Evolutionary conservation across 2,888 invertebrate genomes (phyloP).

Genomic region (Nymphalis c-album): DNA sequence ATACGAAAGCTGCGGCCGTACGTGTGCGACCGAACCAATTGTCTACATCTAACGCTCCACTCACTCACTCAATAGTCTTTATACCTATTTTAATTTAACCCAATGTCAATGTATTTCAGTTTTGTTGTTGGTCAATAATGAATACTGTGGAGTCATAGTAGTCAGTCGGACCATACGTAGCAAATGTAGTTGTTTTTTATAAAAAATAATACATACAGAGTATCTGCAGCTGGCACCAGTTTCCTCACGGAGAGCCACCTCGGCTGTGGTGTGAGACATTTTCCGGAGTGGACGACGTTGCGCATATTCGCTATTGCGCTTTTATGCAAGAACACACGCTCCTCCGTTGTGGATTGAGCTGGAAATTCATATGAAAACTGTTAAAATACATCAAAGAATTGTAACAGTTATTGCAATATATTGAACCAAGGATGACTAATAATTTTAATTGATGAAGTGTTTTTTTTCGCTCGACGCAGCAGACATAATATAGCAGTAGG

Average conservation of each 20-base stretch:
- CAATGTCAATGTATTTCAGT: too few species aligned
- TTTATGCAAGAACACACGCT: constrained; percentile 43
- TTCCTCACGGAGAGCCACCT: constrained; percentile 88
- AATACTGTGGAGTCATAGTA: too few species aligned
- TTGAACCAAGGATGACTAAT: too few species aligned
- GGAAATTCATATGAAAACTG: constrained; percentile 23
- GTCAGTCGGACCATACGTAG: too few species aligned
- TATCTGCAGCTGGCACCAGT: constrained; percentile 85
- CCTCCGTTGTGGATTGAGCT: constrained; percentile 55
- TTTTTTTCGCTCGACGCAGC: too few species aligned
- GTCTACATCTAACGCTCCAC: not conserved
- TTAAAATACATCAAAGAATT: too few species aligned
- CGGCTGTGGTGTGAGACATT: constrained; percentile 86
- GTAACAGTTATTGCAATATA: too few species aligned
- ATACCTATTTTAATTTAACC: too few species aligned
- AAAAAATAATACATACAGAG: constrained; percentile 66
- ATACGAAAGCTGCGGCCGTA: not conserved
- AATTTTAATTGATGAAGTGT: too few species aligned
- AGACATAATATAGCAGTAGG: too few species aligned
- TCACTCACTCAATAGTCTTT: too few species aligned
- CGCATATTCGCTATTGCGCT: constrained; percentile 57
- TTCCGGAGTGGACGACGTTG: constrained; percentile 68
- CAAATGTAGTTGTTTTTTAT: not conserved
- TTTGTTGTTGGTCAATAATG: too few species aligned
- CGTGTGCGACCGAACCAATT: not conserved